These are phyloP conservation scores for Gonatopus flavifemur DNA, from an alignment of 1,140 invertebrate genomes.

Conservation along the genomic window DNA sequence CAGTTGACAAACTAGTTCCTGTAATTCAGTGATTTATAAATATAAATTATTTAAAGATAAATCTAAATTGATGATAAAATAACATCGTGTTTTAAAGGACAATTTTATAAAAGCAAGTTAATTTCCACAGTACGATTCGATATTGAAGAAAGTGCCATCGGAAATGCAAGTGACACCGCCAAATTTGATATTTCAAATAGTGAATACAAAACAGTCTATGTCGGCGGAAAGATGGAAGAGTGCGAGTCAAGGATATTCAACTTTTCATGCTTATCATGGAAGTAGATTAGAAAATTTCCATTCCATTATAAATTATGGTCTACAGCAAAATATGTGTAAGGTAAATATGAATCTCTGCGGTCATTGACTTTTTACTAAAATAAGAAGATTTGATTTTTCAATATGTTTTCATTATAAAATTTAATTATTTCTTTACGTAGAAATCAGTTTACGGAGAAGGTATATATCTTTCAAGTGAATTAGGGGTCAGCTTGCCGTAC, in stretches of 20 bases:
- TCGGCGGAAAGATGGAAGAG: constrained; percentile 64
- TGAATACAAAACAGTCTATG: constrained; percentile 56
- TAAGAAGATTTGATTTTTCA: not conserved
- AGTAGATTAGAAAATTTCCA: constrained; percentile 80
- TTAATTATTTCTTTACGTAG: constrained; percentile 52
- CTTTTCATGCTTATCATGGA: constrained; percentile 76
- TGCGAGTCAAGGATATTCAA: constrained; percentile 58
- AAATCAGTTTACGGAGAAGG: constrained; percentile 72
- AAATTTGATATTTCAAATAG: constrained; percentile 69
- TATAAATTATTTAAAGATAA: no score
- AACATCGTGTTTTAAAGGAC: no score
- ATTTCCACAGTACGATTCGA: constrained; percentile 60
- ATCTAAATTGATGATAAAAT: no score
- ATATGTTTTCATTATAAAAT: constrained; percentile 7
- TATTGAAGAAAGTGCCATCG: constrained; percentile 58
- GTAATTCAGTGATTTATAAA: no score
- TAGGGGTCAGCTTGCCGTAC: constrained; percentile 69
- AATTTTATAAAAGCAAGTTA: no score
- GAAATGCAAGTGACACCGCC: constrained; percentile 57
- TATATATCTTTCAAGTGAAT: constrained; percentile 74
- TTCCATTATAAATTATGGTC: constrained; percentile 76
- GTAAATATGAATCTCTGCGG: constrained; percentile 45
- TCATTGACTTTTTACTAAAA: not conserved
- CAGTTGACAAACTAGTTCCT: no score
- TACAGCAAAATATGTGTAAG: constrained; percentile 77